Evolutionary conservation across 2,888 invertebrate genomes (phyloP).

Genomic region (Ditylenchus weischeri): DNA sequence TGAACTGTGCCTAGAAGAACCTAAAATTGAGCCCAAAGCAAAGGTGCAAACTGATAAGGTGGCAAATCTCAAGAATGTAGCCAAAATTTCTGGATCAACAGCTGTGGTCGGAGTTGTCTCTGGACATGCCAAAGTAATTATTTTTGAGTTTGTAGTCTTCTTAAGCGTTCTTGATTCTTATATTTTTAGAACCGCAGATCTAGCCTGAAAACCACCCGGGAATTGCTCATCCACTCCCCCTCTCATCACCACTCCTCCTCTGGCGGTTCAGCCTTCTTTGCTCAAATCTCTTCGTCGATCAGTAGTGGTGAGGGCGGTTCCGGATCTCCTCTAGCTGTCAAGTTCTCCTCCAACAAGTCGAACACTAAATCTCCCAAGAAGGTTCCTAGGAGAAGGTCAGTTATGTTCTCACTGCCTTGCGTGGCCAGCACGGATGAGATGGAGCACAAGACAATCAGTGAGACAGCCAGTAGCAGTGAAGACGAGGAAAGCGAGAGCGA

Average conservation of each 20-base stretch:
- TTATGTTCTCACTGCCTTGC: constrained; percentile 32
- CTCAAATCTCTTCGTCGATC: not conserved
- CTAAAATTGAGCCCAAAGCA: no score
- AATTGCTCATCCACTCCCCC: constrained; percentile 27
- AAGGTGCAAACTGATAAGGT: no score
- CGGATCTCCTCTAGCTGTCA: not conserved
- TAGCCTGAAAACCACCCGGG: constrained; percentile 34
- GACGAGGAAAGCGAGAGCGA: constrained; percentile 2
- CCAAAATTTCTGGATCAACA: constrained; percentile 3
- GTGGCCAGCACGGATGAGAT: not conserved
- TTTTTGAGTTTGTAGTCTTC: no score
- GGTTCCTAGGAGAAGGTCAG: constrained; percentile 25
- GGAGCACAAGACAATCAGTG: not conserved
- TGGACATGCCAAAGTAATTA: constrained; percentile 7
- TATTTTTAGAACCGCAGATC: constrained; percentile 29
- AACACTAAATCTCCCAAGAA: not conserved
- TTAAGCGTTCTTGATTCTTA: no score
- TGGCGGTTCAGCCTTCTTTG: constrained; percentile 12
- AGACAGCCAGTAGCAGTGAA: not conserved
- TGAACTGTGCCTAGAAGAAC: no score
- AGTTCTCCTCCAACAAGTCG: constrained; percentile 16
- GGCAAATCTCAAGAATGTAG: no score
- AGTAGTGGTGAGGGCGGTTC: not conserved
- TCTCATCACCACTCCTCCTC: constrained; percentile 2
- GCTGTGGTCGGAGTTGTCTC: constrained; percentile 2